phyloP scores from a whole-genome alignment of 2,888 invertebrate genomes.

The Mythimna ferrago region DNA sequence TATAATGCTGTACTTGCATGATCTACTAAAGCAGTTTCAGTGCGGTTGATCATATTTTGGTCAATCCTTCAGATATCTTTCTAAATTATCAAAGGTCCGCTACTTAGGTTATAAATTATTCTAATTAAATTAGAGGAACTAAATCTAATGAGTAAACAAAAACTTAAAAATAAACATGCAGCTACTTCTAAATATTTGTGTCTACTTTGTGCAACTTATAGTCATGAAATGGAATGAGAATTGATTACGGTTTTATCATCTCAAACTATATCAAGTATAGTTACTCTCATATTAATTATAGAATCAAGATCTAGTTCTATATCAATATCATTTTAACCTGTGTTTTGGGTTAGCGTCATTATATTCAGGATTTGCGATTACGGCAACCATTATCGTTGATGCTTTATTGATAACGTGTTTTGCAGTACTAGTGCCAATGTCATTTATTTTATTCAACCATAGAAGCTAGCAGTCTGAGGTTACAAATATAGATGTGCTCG shows the following conservation, averaged over 20 bases:
- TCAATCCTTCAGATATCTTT: not conserved
- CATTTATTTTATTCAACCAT: not conserved
- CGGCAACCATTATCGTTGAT: not conserved
- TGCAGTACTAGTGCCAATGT: too few species aligned
- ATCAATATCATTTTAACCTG: not conserved
- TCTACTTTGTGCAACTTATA: conserved; percentile 32
- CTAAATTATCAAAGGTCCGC: not conserved
- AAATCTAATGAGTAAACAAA: not conserved
- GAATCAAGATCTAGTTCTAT: not conserved
- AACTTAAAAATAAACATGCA: conserved; percentile 27
- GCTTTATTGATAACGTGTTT: not conserved
- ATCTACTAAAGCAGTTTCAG: not conserved
- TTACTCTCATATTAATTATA: not conserved
- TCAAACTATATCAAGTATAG: not conserved
- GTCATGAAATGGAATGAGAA: not conserved
- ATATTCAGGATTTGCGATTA: not conserved
- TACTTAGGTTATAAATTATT: not conserved
- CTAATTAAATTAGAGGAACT: not conserved
- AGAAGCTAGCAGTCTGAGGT: too few species aligned
- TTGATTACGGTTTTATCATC: conserved; percentile 2
- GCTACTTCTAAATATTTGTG: conserved; percentile 6
- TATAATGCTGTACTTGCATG: not conserved
- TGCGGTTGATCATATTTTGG: not conserved
- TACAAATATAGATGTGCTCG: too few species aligned
- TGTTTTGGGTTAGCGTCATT: not conserved